Evolutionary conservation across 2,888 invertebrate genomes (phyloP), one percentile per base, ranked within the genome.

Genomic region (Cetonia aurata): DNA sequence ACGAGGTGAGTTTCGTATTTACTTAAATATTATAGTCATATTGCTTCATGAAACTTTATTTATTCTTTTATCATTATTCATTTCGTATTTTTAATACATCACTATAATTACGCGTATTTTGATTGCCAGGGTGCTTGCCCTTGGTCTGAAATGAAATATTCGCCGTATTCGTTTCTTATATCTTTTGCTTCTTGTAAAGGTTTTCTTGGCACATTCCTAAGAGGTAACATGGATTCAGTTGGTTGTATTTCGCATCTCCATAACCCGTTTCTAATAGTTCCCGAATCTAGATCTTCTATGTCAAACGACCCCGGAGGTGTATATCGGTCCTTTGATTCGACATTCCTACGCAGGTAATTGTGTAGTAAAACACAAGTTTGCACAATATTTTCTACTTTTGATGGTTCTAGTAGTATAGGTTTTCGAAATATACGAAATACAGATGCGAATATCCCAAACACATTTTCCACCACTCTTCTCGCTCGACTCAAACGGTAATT

Each of bases 381-480:
- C 33, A 57, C 31, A 31, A 57, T n/a, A 9, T 33, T 31, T 10
- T 25, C 13, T 25, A 19, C 31, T 57, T 57, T 57, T 25, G 12
- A 25, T 57, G 57, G 57, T 31, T 57, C 57, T 25, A 56, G 57
- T 31, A 25, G 57, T 44, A 44, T 44, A 13, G 44, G 44, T 6
- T 44, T 44, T 1, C 10, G 10, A n/a, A 44, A 44, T 10, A 44
- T 44, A n/a, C 44, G 44, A 44, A 44, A 44, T 46, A 44, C 48
- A 13, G 65, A 65, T 48, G 65, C 65, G 6, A 65, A 0, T 65
- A 75, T 73, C 8, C 75, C 71, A 57, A 75, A 75, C 6, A 53
- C 72, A 73, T 77, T 74, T 69, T 76, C 73, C 17, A 75, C 67
- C 8, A 75, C 71, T 41, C 72, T 52, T 37, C 72, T 60, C 25